Base-by-base conservation (phyloP, 23 tunicate species). In the Halocynthia roretzi region DNA sequence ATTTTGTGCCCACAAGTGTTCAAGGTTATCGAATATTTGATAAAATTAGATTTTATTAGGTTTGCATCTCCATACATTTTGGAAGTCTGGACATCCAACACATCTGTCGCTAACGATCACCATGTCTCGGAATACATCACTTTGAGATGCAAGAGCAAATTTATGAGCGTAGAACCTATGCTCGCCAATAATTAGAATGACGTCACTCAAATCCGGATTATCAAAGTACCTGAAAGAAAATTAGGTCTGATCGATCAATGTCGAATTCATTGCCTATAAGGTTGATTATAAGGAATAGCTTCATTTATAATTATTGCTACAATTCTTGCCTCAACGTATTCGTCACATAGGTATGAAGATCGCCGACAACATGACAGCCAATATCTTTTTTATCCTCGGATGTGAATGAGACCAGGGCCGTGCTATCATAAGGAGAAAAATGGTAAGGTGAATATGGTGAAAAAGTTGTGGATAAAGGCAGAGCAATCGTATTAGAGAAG, bases 41-140 rank as follows among this genome's bases (percentile, higher is more conserved):
- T 60, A 50, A 60, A n/a, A n/a, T 31, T 31, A 31, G 44, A 31
- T 31, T 31, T 31, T 62, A 20, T n/a, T 76, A 50, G 31, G 31
- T 14, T n/a, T 51, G 66, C 66, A 2, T 51, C 15, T 14, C 5
- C 20, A 10, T 8, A 84, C 98, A 76, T 86, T 87, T 65, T 93
- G 88, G 53, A 87, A 87, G 56, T 93, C 98, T 15, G 94, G 93
- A 65, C 94, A 93, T 81, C 70, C 80, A 10, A 85, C 61, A 78
- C 86, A 87, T 50, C 89, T 68, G 68, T 93, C 98, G 70, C 84
- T 80, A 51, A 68, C 82, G n/a, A 92, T 72, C 80, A 89, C 56
- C 99, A 96, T 85, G 56, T 96, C 96, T 20, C 96, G 85, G 63
- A 96, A 90, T 51, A 91, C 95, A 19, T 82, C 91, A 77, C 90